Conservation (phyloP, 2,888 invertebrate genomes). For the Cremastinae sp. region DNA sequence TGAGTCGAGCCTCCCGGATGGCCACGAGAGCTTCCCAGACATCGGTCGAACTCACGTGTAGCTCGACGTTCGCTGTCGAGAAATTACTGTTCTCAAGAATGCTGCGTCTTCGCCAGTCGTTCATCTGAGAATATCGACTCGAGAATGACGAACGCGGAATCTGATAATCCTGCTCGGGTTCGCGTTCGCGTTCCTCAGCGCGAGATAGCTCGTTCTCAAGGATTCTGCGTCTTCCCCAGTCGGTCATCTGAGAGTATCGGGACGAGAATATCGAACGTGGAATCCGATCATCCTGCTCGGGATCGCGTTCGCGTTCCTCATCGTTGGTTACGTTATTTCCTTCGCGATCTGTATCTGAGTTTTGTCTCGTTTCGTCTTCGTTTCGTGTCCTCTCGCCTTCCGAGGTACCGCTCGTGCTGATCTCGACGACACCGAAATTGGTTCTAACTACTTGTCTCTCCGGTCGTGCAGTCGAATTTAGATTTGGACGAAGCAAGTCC, state of each 20-base stretch:
- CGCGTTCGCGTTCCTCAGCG: constrained; percentile 65
- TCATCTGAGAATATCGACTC: constrained; percentile 61
- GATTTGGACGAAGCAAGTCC: constrained; percentile 63
- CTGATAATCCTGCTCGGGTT: constrained; percentile 65
- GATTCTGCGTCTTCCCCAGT: constrained; percentile 57
- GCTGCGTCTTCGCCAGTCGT: constrained; percentile 68
- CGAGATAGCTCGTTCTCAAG: constrained; percentile 64
- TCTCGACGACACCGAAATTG: constrained; percentile 68
- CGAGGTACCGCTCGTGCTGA: constrained; percentile 60
- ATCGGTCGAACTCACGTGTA: constrained; percentile 81
- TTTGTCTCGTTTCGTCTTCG: constrained; percentile 61
- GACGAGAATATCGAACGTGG: no score
- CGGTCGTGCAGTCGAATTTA: constrained; percentile 65
- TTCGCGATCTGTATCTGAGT: constrained; percentile 16
- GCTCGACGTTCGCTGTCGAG: constrained; percentile 76
- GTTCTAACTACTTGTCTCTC: constrained; percentile 66
- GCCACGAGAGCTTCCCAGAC: constrained; percentile 87
- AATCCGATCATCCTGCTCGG: no score
- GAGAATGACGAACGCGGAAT: constrained; percentile 60
- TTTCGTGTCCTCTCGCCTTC: constrained; percentile 57
- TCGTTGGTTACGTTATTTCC: background rate
- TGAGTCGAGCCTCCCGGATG: constrained; percentile 83
- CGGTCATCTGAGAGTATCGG: no score
- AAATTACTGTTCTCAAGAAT: constrained; percentile 71
- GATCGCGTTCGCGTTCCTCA: constrained; percentile 29